Percentiles rank a stretch among this genome's conserved stretches.
These are phyloP conservation scores for Drosophila varians DNA, from an alignment of 1,140 invertebrate species.

Conservation along the genomic window DNA sequence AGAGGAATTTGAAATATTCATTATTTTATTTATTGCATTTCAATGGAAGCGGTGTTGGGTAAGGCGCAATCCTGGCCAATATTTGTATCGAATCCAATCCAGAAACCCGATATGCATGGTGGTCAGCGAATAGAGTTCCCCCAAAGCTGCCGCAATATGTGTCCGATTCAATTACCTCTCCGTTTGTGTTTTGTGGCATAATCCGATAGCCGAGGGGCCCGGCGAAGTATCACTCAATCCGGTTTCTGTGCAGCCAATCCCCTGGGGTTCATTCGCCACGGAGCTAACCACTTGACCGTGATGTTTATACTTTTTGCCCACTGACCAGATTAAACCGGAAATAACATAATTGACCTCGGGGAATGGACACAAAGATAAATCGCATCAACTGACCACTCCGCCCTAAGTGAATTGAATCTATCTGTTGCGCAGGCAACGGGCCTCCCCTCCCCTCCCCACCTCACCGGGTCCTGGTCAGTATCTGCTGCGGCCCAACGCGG, in stretches of 20 bases:
- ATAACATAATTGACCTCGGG: constrained; percentile 76
- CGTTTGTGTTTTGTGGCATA: constrained; percentile 28
- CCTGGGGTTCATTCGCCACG: constrained; percentile 47
- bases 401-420: constrained; percentile 69
- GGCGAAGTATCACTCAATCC: constrained; percentile 36
- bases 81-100: neutral
- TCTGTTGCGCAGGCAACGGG: constrained; percentile 61
- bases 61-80: neutral
- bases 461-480: no score
- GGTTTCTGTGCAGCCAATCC: constrained; percentile 7
- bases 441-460: no score
- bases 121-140: neutral
- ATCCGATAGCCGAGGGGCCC: constrained; percentile 5
- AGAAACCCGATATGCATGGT: constrained; percentile 12
- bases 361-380: constrained; percentile 57
- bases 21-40: neutral
- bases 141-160: neutral
- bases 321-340: constrained; percentile 73
- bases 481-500: constrained; percentile 5
- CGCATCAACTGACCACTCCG: constrained; percentile 71
- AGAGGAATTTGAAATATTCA: neutral
- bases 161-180: constrained; percentile 53
- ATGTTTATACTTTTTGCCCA: constrained; percentile 44
- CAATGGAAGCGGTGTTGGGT: no score
- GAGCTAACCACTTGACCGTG: constrained; percentile 66